phyloP scores from a whole-genome alignment of 1,140 invertebrate genomes.

The Metaphire vulgaris region DNA sequence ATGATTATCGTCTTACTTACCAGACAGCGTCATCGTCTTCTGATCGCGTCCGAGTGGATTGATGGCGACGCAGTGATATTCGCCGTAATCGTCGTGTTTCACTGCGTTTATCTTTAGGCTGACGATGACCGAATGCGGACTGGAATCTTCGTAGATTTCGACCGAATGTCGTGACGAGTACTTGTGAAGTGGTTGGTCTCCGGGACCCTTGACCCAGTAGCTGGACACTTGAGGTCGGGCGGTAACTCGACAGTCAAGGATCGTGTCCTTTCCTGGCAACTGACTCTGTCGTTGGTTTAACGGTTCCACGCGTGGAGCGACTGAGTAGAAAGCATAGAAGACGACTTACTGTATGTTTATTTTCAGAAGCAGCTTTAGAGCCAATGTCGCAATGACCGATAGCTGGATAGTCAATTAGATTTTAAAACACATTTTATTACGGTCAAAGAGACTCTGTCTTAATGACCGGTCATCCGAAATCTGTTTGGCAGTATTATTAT shows the following conservation, averaged over 20 bases:
- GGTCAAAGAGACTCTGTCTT: too few relatives aligned
- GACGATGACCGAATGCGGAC: slow-evolving; percentile 72
- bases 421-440: too few relatives aligned
- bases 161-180: slow-evolving; percentile 64
- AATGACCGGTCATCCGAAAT: too few relatives aligned
- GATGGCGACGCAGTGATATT: slow-evolving; percentile 82
- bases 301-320: slow-evolving; percentile 38
- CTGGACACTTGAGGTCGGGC: slow-evolving; percentile 75
- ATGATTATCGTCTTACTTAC: slow-evolving; percentile 64
- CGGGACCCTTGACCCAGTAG: slow-evolving; percentile 75
- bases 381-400: too few relatives aligned
- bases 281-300: slow-evolving; percentile 37
- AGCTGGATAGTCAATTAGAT: too few relatives aligned
- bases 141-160: slow-evolving; percentile 63
- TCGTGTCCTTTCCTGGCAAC: slow-evolving; percentile 44
- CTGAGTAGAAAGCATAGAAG: slow-evolving; percentile 36
- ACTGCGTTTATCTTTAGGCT: slow-evolving; percentile 72
- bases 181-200: slow-evolving; percentile 52
- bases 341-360: too few relatives aligned
- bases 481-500: too few relatives aligned
- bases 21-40: slow-evolving; percentile 74
- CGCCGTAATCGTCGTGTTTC: slow-evolving; percentile 69
- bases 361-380: too few relatives aligned
- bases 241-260: slow-evolving; percentile 76
- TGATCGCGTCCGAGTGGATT: slow-evolving; percentile 79